Percentiles rank a stretch among this genome's conserved stretches.
phyloP scores from a whole-genome alignment of 2,888 invertebrate genomes.

The Lycaena phlaeas region DNA sequence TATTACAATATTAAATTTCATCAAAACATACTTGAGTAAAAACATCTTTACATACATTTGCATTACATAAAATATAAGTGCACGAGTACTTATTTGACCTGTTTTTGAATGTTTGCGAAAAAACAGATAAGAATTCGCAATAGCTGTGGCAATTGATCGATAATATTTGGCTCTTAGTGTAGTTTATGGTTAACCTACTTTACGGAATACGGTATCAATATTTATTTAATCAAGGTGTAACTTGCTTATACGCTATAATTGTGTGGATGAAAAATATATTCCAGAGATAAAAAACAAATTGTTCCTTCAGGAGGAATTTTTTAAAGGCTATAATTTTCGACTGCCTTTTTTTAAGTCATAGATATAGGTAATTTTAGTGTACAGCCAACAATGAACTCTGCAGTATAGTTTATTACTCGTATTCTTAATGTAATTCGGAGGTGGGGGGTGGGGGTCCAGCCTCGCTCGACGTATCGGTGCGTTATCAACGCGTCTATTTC shows the following conservation, averaged over 20 bases:
- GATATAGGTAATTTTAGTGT: conserved; percentile 12
- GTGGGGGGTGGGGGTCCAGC: conserved; percentile 58
- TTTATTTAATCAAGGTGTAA: conserved; percentile 52
- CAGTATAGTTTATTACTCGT: conserved; percentile 30
- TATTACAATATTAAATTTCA: no score
- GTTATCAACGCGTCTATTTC: conserved; percentile 71
- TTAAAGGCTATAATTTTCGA: no score
- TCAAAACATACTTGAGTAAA: no score
- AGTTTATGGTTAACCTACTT: conserved; percentile 63
- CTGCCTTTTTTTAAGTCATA: conserved; percentile 7
- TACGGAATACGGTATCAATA: conserved; percentile 55
- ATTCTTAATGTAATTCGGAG: conserved; percentile 30
- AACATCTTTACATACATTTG: no score
- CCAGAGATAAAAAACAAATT: no score
- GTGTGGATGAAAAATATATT: conserved; percentile 1
- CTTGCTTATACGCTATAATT: conserved; percentile 19
- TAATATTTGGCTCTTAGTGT: conserved; percentile 58
- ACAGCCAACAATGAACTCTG: conserved; percentile 40
- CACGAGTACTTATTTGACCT: conserved; percentile 51
- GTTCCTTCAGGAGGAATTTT: no score
- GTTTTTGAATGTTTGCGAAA: conserved; percentile 51
- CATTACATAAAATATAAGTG: conserved; percentile 25
- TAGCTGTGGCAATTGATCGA: conserved; percentile 53
- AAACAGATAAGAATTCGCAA: conserved; percentile 59
- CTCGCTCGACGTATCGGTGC: conserved; percentile 62